These are phyloP conservation scores for Drosophila tropicalis DNA, from an alignment of 1,140 invertebrate species.

Conservation along the genomic window DNA sequence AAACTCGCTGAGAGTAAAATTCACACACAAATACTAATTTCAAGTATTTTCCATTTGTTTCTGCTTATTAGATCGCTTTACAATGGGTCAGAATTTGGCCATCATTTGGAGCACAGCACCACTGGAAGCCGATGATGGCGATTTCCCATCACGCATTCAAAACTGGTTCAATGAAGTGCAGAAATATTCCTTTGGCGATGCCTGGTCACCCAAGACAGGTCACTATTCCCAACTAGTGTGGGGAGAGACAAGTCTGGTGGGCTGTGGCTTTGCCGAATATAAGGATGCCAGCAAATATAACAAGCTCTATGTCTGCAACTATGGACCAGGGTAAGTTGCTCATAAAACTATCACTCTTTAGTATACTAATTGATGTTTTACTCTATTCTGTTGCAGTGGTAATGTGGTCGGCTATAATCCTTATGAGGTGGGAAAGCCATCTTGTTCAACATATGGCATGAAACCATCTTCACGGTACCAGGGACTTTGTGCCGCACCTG, in stretches of 20 bases:
- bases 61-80: constrained; percentile 86
- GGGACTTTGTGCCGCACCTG: constrained; percentile 86
- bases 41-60: not conserved
- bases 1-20: not conserved
- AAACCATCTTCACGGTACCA: constrained; percentile 88
- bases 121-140: constrained; percentile 87
- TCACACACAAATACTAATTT: not conserved
- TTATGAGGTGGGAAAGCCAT: constrained; percentile 89
- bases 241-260: constrained; percentile 90
- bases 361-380: not conserved
- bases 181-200: constrained; percentile 87
- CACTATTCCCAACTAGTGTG: constrained; percentile 94
- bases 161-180: constrained; percentile 93
- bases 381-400: constrained; percentile 84
- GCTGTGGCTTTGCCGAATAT: constrained; percentile 92
- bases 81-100: constrained; percentile 92
- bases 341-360: not conserved
- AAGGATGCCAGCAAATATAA: constrained; percentile 89
- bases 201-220: constrained; percentile 87
- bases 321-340: constrained; percentile 89
- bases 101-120: constrained; percentile 90
- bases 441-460: constrained; percentile 88
- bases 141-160: constrained; percentile 89
- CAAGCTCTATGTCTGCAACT: constrained; percentile 94
- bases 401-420: constrained; percentile 90